These are phyloP conservation scores for Baronia brevicornis DNA, from an alignment of 2,888 invertebrate genomes.

Conservation along the genomic window DNA sequence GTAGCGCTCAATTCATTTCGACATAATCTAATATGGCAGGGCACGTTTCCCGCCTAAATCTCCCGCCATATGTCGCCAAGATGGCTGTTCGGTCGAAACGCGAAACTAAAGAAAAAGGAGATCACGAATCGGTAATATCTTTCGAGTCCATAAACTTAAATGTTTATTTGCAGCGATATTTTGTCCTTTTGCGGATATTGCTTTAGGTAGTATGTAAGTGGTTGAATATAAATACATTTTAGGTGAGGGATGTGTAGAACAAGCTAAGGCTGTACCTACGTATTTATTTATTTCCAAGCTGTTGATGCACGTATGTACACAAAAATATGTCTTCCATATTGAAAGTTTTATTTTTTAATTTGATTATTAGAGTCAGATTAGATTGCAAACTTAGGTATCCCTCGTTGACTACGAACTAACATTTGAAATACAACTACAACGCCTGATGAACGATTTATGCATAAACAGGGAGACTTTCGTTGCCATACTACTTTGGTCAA, in stretches of 20 bases:
- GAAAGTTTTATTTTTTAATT: too few species aligned
- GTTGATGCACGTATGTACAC: not conserved
- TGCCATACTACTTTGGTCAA: too few species aligned
- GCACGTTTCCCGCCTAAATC: slow-evolving; percentile 75
- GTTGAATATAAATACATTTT: slow-evolving; percentile 15
- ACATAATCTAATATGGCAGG: slow-evolving; percentile 73
- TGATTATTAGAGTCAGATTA: too few species aligned
- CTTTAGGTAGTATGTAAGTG: slow-evolving; percentile 55
- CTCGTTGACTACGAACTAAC: too few species aligned
- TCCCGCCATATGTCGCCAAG: slow-evolving; percentile 75
- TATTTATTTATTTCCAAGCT: not conserved
- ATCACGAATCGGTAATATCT: slow-evolving; percentile 76
- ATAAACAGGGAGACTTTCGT: too few species aligned
- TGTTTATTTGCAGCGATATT: slow-evolving; percentile 75
- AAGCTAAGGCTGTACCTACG: slow-evolving; percentile 1
- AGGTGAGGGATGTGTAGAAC: slow-evolving; percentile 9
- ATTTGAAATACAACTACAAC: too few species aligned
- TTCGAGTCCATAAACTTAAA: slow-evolving; percentile 75
- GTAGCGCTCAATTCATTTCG: slow-evolving; percentile 73
- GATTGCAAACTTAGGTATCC: too few species aligned
- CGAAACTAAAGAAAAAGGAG: slow-evolving; percentile 72
- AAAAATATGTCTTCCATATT: too few species aligned
- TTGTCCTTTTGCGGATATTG: slow-evolving; percentile 73
- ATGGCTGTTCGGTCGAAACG: slow-evolving; percentile 69
- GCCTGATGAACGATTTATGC: too few species aligned